Evolutionary conservation across 2,888 invertebrate genomes (phyloP), one percentile per base, ranked within the genome.

Genomic region (Phyllotreta cruciferae): DNA sequence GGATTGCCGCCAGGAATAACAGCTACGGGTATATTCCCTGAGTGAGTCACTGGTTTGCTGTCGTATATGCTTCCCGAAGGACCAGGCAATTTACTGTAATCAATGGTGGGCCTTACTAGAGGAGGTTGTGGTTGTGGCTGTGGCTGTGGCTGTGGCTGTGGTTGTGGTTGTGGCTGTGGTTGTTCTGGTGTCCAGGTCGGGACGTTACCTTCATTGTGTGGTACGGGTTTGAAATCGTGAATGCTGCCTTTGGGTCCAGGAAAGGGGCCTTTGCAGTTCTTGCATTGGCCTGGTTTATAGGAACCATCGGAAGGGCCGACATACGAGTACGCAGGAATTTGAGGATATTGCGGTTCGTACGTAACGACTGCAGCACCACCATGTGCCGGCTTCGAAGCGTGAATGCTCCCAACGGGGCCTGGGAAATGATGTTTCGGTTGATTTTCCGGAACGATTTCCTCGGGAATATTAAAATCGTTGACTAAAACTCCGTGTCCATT

Each of bases 211-310:
- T 65, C 65, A 9, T 64, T 62, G n/a, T 63, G 52, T 13, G 63
- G 50, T 35, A 68, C 71, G 6, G 66, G 68, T 68, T 70, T 72
- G 38, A 39, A 70, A 44, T 70, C 71, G 62, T 70, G 61, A 45
- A 74, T 73, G 34, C 72, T 73, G 36, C 72, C 73, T 60, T 54
- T 66, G 36, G 73, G 73, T 49, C 74, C 74, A 24, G 74, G 74
- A 49, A 69, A 71, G 14, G 66, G 70, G 41, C 70, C 69, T 63
- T 71, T 68, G 56, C 72, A 73, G 4, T 4, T 24, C 24, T 24
- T 24, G 24, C 24, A 24, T 24, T 24, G 2, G 24, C 24, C 24
- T 24, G 24, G 24, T 24, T 24, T 24, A 24, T 24, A 24, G 24
- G 24, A 24, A 4, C 24, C 24, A 24, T 24, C 24, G 4, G 24